phyloP scores from a whole-genome alignment of 1,140 invertebrate genomes.

The Aphelenchoides besseyi region DNA sequence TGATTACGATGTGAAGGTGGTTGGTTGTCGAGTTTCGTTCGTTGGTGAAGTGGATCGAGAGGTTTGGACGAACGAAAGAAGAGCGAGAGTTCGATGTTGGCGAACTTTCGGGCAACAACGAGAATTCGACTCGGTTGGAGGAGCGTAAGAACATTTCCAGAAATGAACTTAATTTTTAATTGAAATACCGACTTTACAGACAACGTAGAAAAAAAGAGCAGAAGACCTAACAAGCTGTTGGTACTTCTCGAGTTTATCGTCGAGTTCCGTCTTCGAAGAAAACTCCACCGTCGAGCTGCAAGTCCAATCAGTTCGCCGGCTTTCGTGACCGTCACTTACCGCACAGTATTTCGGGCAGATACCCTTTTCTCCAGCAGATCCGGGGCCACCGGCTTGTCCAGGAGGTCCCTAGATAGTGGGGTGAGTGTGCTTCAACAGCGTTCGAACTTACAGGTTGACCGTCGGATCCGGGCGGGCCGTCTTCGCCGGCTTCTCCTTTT shows the following conservation, averaged over 20 bases:
- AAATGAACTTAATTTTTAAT: background rate
- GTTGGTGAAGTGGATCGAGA: too few relatives aligned
- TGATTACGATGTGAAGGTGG: too few relatives aligned
- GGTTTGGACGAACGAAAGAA: too few relatives aligned
- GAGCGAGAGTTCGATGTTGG: too few relatives aligned
- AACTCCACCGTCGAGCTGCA: slow-evolving; percentile 49
- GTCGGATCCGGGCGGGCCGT: slow-evolving; percentile 53
- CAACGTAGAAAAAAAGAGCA: background rate
- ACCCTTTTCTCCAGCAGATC: slow-evolving; percentile 53
- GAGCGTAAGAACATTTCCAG: too few relatives aligned
- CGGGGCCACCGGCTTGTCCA: slow-evolving; percentile 53
- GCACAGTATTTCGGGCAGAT: slow-evolving; percentile 53
- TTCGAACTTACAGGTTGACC: slow-evolving; percentile 38
- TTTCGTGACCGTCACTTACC: too few relatives aligned
- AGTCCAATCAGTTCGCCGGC: too few relatives aligned
- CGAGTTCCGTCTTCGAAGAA: slow-evolving; percentile 54
- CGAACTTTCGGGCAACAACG: too few relatives aligned
- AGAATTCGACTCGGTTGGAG: too few relatives aligned
- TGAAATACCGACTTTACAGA: background rate
- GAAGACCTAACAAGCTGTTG: background rate
- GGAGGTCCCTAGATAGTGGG: slow-evolving; percentile 27
- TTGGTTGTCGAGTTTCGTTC: too few relatives aligned
- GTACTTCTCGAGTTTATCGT: slow-evolving; percentile 27
- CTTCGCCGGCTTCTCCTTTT: slow-evolving; percentile 24
- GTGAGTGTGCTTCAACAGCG: background rate